Evolutionary conservation across 2,888 invertebrate genomes (phyloP).

Genomic region (Lasioglossum morio): DNA sequence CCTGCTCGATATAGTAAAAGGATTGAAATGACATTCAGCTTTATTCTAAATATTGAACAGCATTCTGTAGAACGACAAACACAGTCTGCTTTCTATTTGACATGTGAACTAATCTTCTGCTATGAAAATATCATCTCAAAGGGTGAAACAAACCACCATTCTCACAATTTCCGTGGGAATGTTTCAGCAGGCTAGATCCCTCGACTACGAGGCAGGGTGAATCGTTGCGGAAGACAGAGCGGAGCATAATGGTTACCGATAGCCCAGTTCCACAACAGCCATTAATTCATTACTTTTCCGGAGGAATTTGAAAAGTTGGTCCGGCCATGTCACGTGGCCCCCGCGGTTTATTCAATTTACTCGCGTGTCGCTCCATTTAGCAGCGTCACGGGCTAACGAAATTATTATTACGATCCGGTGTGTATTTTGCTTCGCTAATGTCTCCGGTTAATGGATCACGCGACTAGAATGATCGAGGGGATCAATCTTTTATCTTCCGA

Average conservation of each 20-base stretch:
- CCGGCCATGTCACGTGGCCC: not conserved
- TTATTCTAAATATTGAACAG: too few species aligned
- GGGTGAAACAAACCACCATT: not conserved
- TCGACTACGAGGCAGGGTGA: not conserved
- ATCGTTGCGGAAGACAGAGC: not conserved
- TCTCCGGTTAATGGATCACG: conserved; percentile 34
- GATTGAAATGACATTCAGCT: too few species aligned
- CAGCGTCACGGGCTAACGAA: conserved; percentile 26
- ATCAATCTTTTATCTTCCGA: conserved; percentile 1
- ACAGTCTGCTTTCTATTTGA: too few species aligned
- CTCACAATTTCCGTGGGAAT: not conserved
- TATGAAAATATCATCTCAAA: too few species aligned
- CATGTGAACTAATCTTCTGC: too few species aligned
- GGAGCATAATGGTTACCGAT: conserved; percentile 4
- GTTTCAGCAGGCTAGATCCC: not conserved
- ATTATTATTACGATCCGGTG: conserved; percentile 34
- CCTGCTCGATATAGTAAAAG: too few species aligned
- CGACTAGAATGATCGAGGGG: conserved; percentile 29
- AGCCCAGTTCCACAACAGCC: not conserved
- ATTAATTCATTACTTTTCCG: conserved; percentile 11
- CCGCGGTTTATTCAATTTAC: conserved; percentile 10
- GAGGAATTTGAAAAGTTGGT: conserved; percentile 29
- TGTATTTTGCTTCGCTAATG: conserved; percentile 28
- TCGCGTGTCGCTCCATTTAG: conserved; percentile 19
- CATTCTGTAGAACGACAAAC: too few species aligned